Evolutionary conservation across 2,113 vertebrate genomes (phyloP).

Genomic region (Naja naja): DNA sequence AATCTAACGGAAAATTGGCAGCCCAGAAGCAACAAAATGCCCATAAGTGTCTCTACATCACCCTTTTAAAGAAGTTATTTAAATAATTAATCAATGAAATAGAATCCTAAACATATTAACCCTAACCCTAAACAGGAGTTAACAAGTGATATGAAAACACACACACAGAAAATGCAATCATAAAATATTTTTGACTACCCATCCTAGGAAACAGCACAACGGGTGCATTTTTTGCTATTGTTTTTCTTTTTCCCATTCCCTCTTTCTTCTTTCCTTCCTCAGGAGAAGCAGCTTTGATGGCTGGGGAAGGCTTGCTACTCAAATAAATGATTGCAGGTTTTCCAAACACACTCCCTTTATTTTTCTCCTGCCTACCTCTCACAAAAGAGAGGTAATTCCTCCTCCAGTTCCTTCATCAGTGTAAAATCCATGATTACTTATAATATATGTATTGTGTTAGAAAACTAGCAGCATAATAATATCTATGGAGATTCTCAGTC

Average conservation of each 20-base stretch:
- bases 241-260: neutral
- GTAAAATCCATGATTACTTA: too few species aligned
- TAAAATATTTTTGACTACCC: neutral
- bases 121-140: too few species aligned
- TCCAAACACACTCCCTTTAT: neutral
- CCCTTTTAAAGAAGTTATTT: neutral
- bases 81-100: neutral
- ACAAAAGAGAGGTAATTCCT: neutral
- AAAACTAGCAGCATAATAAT: too few species aligned
- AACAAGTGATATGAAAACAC: neutral
- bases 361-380: neutral
- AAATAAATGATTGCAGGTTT: neutral
- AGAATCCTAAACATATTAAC: neutral
- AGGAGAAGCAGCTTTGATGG: neutral
- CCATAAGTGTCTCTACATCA: neutral
- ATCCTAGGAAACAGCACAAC: too few species aligned
- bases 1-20: neutral
- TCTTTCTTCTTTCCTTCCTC: neutral
- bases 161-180: neutral
- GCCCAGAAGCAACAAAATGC: neutral
- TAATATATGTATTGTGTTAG: too few species aligned
- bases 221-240: neutral
- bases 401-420: neutral
- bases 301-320: neutral
- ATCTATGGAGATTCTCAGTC: too few species aligned